phyloP scores from a whole-genome alignment of 2,888 invertebrate species.

The Erpobdella octoculata region DNA sequence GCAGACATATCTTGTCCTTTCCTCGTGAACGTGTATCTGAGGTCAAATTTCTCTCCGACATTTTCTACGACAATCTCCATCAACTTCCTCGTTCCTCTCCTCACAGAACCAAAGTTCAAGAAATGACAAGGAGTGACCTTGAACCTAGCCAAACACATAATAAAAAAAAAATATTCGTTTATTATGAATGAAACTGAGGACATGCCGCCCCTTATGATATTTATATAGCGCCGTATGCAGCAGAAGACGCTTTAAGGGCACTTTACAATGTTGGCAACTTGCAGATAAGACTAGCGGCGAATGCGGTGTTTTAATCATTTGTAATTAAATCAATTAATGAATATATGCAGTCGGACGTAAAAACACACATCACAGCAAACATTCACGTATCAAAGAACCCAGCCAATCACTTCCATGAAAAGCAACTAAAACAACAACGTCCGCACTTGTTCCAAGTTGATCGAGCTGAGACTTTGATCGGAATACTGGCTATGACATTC shows the following conservation, averaged over 20 bases:
- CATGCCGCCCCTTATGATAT: no score
- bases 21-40: slow-evolving; percentile 47
- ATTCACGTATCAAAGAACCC: no score
- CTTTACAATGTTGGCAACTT: no score
- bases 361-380: no score
- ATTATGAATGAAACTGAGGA: background rate
- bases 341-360: background rate
- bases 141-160: slow-evolving; percentile 42
- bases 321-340: background rate
- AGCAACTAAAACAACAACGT: background rate
- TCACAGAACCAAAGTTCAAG: slow-evolving; percentile 51
- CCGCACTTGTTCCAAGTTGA: slow-evolving; percentile 52
- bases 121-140: slow-evolving; percentile 48
- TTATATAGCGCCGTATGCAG: no score
- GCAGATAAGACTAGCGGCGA: no score
- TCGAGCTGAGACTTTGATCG: slow-evolving; percentile 51
- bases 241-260: no score
- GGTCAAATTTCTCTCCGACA: slow-evolving; percentile 51
- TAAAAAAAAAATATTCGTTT: background rate
- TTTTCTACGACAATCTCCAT: slow-evolving; percentile 51
- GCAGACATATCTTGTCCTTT: background rate
- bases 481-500: slow-evolving; percentile 51
- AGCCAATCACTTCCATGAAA: no score
- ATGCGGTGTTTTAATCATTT: no score
- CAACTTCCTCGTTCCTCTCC: slow-evolving; percentile 49